These are phyloP conservation scores for Anarsia innoxiella DNA, from an alignment of 2,888 invertebrate species.

Conservation along the genomic window DNA sequence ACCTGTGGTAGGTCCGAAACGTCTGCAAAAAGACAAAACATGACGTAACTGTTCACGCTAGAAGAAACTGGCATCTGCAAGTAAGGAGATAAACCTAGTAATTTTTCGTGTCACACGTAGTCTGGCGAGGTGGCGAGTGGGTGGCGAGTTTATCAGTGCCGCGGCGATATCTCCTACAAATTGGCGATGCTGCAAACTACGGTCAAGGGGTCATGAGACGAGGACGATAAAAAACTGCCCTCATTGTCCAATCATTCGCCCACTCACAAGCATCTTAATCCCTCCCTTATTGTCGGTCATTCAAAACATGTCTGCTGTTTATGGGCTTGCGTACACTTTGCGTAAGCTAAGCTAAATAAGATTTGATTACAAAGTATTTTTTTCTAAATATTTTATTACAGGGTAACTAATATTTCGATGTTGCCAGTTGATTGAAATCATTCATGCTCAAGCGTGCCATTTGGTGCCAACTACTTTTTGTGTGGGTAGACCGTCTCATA, in stretches of 20 bases:
- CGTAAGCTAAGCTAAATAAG: too few species aligned
- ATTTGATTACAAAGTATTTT: too few species aligned
- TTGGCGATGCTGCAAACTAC: slow-evolving; percentile 45
- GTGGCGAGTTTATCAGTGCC: slow-evolving; percentile 25
- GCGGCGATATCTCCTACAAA: slow-evolving; percentile 41
- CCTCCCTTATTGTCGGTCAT: too few species aligned
- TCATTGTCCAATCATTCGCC: slow-evolving; percentile 14
- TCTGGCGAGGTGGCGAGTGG: slow-evolving; percentile 23
- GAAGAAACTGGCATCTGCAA: slow-evolving; percentile 7
- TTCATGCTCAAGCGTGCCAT: too few species aligned
- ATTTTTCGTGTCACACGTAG: slow-evolving; percentile 24
- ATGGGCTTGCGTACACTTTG: too few species aligned
- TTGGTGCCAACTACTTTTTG: slow-evolving; percentile 45
- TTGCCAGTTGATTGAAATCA: too few species aligned
- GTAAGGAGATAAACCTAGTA: slow-evolving; percentile 20
- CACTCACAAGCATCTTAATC: not conserved
- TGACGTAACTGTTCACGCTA: slow-evolving; percentile 5
- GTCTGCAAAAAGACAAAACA: not conserved
- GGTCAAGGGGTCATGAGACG: slow-evolving; percentile 44
- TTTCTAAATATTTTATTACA: too few species aligned
- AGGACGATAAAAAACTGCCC: slow-evolving; percentile 40
- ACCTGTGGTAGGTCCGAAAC: too few species aligned
- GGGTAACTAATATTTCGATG: too few species aligned
- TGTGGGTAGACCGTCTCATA: slow-evolving; percentile 40
- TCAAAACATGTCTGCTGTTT: too few species aligned